Evolutionary conservation across 2,113 vertebrate species (phyloP).

Genomic region (Oreocharis arfaki): DNA sequence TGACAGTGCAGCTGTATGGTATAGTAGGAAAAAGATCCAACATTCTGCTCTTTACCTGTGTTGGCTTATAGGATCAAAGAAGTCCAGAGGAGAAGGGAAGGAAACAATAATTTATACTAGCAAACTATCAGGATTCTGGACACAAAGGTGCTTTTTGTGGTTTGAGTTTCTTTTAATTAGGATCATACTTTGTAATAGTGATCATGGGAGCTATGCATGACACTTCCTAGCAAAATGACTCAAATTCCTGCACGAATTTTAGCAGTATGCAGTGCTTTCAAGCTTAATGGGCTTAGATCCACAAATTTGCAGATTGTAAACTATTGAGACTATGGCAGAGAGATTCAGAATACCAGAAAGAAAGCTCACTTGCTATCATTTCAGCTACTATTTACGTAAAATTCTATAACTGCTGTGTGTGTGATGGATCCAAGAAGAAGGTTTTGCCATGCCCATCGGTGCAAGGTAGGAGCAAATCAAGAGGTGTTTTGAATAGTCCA

Average conservation of each 20-base stretch:
- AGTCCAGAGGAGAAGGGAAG: not conserved
- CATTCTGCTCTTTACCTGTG: not conserved
- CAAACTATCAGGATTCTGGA: not conserved
- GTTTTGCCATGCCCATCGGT: not conserved
- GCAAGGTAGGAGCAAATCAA: not conserved
- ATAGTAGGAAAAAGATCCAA: not conserved
- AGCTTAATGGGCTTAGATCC: not conserved
- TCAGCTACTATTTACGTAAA: not conserved
- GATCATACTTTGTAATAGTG: not conserved
- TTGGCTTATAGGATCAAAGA: not conserved
- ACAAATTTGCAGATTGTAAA: not conserved
- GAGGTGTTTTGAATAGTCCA: not conserved
- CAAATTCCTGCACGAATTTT: slow-evolving; percentile 21
- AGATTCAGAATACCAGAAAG: not conserved
- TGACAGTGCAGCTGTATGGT: not conserved
- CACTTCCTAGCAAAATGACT: slow-evolving; percentile 27
- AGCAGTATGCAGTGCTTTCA: not conserved
- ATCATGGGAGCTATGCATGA: slow-evolving; percentile 17
- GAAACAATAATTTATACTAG: not conserved
- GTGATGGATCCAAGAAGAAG: not conserved
- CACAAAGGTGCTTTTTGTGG: slow-evolving; percentile 14
- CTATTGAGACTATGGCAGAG: not conserved
- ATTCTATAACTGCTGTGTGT: not conserved
- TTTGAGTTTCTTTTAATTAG: not conserved
- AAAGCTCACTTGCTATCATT: not conserved